Percentiles rank a stretch among this genome's conserved stretches.
Conservation (phyloP, 2,113 vertebrate species). For the Leptosomus discolor region DNA sequence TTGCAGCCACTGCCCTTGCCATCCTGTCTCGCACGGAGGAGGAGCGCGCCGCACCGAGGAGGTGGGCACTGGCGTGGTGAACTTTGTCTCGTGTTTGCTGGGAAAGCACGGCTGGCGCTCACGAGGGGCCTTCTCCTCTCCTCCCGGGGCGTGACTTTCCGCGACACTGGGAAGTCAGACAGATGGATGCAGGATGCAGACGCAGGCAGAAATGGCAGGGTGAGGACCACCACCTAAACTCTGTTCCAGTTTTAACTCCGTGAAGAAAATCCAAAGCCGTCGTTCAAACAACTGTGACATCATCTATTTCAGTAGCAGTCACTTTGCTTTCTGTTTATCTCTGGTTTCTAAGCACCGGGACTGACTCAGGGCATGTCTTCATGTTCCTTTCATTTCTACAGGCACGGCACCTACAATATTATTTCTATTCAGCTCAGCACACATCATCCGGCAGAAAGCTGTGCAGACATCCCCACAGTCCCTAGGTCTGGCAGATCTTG, state of each 20-base stretch:
- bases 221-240: background rate
- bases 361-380: background rate
- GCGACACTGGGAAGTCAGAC: background rate
- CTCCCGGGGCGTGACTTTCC: background rate
- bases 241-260: background rate
- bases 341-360: background rate
- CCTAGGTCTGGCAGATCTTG: background rate
- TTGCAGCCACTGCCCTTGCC: background rate
- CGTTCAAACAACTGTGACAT: background rate
- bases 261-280: background rate
- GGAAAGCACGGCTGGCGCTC: background rate
- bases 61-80: background rate
- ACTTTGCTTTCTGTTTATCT: background rate
- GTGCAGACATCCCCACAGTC: background rate
- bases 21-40: background rate
- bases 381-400: background rate
- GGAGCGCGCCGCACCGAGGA: background rate
- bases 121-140: rapidly evolving
- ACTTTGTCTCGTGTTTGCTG: background rate
- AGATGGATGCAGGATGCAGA: background rate
- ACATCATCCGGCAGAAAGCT: background rate
- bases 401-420: background rate
- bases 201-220: background rate
- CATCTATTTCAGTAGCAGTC: background rate
- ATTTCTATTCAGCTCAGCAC: background rate